These are phyloP conservation scores for Theristicus caerulescens DNA, from an alignment of 2,113 vertebrate genomes.

Conservation along the genomic window DNA sequence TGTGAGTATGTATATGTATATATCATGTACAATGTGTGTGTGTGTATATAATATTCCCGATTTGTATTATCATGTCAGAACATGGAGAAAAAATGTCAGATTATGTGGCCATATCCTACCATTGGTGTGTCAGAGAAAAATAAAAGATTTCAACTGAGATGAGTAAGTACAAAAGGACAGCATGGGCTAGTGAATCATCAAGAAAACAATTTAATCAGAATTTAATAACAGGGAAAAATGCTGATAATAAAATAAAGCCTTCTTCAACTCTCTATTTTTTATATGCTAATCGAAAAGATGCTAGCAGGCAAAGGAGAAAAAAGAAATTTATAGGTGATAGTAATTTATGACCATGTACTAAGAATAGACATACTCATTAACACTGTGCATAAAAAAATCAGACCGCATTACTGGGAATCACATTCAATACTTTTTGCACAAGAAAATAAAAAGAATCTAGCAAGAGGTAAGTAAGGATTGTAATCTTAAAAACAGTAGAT, in stretches of 20 bases:
- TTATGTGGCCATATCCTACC: neutral
- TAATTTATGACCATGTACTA: constrained; percentile 35
- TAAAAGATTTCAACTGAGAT: neutral
- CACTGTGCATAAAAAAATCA: neutral
- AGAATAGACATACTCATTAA: constrained; percentile 50
- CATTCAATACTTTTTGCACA: neutral
- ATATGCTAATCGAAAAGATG: neutral
- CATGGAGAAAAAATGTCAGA: neutral
- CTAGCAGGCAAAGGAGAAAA: neutral
- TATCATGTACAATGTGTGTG: neutral
- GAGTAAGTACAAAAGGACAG: neutral
- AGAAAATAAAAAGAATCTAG: neutral
- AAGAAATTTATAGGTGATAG: constrained; percentile 22
- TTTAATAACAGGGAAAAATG: neutral
- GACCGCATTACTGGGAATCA: neutral
- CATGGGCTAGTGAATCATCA: neutral
- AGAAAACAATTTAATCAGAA: neutral
- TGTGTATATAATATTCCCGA: neutral
- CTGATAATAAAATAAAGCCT: neutral
- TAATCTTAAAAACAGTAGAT: neutral
- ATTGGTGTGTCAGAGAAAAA: neutral
- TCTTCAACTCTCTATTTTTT: neutral
- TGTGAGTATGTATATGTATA: neutral
- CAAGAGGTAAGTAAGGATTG: neutral
- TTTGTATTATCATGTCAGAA: neutral